phyloP scores from a whole-genome alignment of 2,113 vertebrate species.

The Poeciliopsis occidentalis region DNA sequence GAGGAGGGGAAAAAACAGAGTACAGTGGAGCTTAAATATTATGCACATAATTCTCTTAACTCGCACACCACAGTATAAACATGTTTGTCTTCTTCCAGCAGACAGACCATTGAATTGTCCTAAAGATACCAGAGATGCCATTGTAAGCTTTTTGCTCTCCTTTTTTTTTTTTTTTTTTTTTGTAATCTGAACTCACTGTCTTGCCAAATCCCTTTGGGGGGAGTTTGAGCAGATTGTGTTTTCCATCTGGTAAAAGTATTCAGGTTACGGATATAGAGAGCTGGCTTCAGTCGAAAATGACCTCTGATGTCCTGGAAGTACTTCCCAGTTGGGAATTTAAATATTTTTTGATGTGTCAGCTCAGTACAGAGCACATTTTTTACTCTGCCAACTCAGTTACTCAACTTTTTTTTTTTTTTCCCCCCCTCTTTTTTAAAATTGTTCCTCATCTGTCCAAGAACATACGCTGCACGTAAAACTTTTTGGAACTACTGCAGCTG shows the following conservation, averaged over 20 bases:
- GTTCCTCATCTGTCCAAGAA: constrained; percentile 1
- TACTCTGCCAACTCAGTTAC: background rate
- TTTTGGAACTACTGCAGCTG: constrained; percentile 15
- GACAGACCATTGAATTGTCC: background rate
- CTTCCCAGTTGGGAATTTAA: constrained; percentile 44
- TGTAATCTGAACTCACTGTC: constrained; percentile 62
- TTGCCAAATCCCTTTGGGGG: constrained; percentile 73
- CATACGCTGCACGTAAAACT: background rate
- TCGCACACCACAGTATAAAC: background rate
- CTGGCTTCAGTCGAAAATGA: constrained; percentile 58
- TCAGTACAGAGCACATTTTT: constrained; percentile 7
- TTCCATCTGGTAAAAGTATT: constrained; percentile 77
- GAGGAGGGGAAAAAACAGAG: constrained; percentile 58
- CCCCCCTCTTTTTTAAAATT: background rate
- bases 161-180: background rate
- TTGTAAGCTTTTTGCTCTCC: background rate
- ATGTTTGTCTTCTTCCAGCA: background rate
- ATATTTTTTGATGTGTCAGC: constrained; percentile 53
- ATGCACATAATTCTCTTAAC: constrained; percentile 23
- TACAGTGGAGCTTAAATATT: constrained; percentile 53
- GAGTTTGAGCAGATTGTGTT: constrained; percentile 72
- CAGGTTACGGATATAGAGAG: constrained; percentile 66
- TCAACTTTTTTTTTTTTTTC: background rate
- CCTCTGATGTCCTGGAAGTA: constrained; percentile 62
- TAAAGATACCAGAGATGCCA: background rate